Evolutionary conservation across 2,113 vertebrate species (phyloP).

Genomic region (Pollimyrus isidori): DNA sequence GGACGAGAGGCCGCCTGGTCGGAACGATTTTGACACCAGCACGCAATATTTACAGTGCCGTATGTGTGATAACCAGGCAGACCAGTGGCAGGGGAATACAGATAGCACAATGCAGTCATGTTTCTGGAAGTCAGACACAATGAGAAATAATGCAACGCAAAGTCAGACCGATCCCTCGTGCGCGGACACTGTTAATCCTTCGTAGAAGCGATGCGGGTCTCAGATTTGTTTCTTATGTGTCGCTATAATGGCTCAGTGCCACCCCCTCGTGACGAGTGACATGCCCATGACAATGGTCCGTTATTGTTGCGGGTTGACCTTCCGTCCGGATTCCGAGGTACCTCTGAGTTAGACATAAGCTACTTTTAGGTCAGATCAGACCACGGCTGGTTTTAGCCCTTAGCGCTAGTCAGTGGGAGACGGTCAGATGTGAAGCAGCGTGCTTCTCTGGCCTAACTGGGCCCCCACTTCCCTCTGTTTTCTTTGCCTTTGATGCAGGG

Average conservation of each 20-base stretch:
- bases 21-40: neutral
- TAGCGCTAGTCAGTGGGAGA: neutral
- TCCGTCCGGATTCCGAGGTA: neutral
- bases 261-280: neutral
- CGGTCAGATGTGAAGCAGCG: neutral
- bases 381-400: neutral
- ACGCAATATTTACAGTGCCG: neutral
- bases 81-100: neutral
- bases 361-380: neutral
- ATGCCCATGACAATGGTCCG: neutral
- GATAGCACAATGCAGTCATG: neutral
- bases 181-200: neutral
- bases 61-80: neutral
- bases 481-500: neutral
- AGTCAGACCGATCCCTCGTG: neutral
- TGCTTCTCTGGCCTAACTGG: neutral
- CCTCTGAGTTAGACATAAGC: neutral
- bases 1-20: neutral
- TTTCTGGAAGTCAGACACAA: neutral
- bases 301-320: neutral
- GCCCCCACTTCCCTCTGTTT: neutral
- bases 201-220: neutral
- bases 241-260: neutral
- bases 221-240: neutral
- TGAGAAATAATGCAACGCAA: neutral